Percentiles rank a stretch among this genome's conserved stretches.
Evolutionary conservation across 2,113 vertebrate species (phyloP).

Genomic region (Oophaga pumilio): DNA sequence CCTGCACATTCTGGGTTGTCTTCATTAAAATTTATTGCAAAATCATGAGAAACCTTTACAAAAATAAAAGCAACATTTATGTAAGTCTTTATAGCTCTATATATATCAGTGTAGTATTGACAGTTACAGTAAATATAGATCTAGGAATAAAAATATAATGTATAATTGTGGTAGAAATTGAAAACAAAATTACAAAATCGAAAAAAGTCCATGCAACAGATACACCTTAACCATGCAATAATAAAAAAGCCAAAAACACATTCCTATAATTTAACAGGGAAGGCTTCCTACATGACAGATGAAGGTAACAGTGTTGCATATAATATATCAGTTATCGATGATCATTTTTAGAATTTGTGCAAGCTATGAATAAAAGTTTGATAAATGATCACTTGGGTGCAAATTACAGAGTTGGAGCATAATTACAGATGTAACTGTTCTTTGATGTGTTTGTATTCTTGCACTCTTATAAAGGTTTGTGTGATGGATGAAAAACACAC

Average conservation of each 20-base stretch:
- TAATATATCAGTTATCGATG: not conserved
- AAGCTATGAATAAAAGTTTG: not conserved
- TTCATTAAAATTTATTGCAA: constrained; percentile 97
- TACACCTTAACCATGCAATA: not conserved
- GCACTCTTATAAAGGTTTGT: not conserved
- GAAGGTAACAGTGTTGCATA: not conserved
- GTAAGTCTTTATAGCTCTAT: not conserved
- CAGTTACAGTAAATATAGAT: not conserved
- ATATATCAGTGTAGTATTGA: not conserved
- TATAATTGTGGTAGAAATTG: too few species aligned
- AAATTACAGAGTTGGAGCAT: not conserved
- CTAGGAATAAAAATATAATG: not conserved
- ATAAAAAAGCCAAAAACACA: not conserved
- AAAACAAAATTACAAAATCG: too few species aligned
- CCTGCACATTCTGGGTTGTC: constrained; percentile 98
- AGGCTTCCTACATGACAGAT: not conserved
- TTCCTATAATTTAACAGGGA: not conserved
- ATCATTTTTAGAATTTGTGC: not conserved
- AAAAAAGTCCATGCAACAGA: not conserved
- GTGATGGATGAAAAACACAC: not conserved
- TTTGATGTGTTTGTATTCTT: not conserved
- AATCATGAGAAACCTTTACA: constrained; percentile 92
- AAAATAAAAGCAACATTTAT: not conserved
- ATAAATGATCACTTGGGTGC: not conserved
- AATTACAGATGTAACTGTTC: not conserved